Evolutionary conservation across 2,113 vertebrate genomes (phyloP).

Genomic region (Canis aureus): DNA sequence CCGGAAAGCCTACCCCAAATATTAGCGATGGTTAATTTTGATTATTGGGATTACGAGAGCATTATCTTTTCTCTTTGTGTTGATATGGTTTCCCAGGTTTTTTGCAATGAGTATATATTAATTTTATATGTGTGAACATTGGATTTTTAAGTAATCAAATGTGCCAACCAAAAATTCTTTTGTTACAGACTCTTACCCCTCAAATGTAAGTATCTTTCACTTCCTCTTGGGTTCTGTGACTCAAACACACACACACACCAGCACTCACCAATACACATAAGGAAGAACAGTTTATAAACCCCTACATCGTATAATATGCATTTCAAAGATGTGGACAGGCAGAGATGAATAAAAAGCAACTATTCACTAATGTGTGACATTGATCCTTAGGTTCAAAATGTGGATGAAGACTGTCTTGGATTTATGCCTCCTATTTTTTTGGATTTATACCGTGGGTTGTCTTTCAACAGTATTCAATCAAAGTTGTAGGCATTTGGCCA

Average conservation of each 20-base stretch:
- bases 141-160: not conserved
- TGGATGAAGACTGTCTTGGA: not conserved
- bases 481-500: slow-evolving; percentile 51
- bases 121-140: slow-evolving; percentile 5
- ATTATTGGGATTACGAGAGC: not conserved
- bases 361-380: not conserved
- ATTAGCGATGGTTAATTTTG: not conserved
- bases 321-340: slow-evolving; percentile 42
- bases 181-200: slow-evolving; percentile 42
- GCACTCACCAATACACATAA: not conserved
- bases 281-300: slow-evolving; percentile 17
- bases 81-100: not conserved
- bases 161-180: not conserved
- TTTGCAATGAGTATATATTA: not conserved
- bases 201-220: not conserved
- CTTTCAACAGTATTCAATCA: slow-evolving; percentile 65
- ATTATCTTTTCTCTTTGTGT: not conserved
- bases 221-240: not conserved
- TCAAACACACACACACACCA: no score
- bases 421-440: slow-evolving; percentile 23
- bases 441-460: slow-evolving; percentile 6
- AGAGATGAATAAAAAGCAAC: slow-evolving; percentile 50
- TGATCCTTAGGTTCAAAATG: not conserved
- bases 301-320: not conserved
- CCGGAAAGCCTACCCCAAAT: not conserved